Conservation (phyloP, 2,797 vertebrate species). For the Melanogrammus aeglefinus region DNA sequence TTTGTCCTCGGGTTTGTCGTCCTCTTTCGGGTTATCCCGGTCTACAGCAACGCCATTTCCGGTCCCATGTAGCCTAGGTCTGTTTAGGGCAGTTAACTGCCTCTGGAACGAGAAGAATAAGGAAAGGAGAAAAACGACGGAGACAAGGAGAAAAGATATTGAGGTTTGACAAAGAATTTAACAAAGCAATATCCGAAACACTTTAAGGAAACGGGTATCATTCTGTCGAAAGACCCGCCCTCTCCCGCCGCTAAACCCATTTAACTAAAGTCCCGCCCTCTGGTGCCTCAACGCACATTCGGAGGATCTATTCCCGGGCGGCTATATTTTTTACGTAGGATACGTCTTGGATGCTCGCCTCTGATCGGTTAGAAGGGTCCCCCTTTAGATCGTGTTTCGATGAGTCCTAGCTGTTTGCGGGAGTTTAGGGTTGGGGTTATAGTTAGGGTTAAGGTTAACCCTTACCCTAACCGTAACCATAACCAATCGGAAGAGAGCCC, state of each 20-base stretch:
- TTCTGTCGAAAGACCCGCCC: not conserved
- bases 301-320: slow-evolving; percentile 29
- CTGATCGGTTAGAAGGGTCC: too few species aligned
- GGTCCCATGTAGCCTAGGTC: not conserved
- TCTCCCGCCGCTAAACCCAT: not conserved
- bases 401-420: too few species aligned
- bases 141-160: not conserved
- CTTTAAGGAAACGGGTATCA: not conserved
- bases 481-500: too few species aligned
- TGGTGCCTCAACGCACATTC: not conserved
- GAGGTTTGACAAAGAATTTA: not conserved
- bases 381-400: too few species aligned
- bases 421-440: too few species aligned
- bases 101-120: not conserved
- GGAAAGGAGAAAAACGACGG: not conserved
- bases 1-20: too few species aligned
- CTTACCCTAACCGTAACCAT: too few species aligned
- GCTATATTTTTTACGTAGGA: too few species aligned
- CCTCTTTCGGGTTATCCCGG: not conserved
- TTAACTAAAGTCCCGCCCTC: not conserved
- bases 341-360: too few species aligned
- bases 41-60: not conserved
- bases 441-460: too few species aligned
- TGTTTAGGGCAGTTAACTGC: not conserved
- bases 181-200: not conserved